Base-by-base conservation (phyloP, 1,140 invertebrate species). In the Chlorops oryzae region DNA sequence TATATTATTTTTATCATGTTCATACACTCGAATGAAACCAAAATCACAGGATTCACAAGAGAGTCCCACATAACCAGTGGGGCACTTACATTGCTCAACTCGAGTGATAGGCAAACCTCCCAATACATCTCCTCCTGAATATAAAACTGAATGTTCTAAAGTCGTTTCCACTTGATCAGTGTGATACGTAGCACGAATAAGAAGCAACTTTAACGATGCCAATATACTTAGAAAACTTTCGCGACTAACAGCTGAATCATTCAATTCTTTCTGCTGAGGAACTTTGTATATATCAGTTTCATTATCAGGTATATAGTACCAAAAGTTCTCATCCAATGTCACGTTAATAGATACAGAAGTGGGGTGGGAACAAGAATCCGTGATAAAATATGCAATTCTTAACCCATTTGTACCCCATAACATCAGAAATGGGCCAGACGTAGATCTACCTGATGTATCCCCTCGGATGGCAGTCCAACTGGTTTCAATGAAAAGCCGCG, bases 141-240 rank as follows among this genome's bases (percentile, higher is more conserved):
- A 59, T 4, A 72, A 59, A 18, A 61, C 52, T 0, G 62, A 66
- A 5, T 61, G 48, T 49, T 73, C 72, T 20, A 78, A 57, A 7
- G 72, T 81, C 32, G 86, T 88, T 75, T 96, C 91, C 50, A 91
- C 85, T 75, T 99, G 95, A 67, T 95, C 92, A 1, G 88, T 90
- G 68, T 97, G 92, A 72, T 87, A 98, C 47, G 91, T 90, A 0
- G 92, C 92, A 46, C 93, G 78, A 21, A 98, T 79, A 58, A 98
- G 77, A 13, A 98, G 61, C 23, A 85, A 75, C 51, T 86, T 82
- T 1, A 99, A 61, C 56, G 91, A 80, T 5, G 83, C 77, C n/a
- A 98, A 72, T 1, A 94, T 81, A 21, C 83, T 81, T 66, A 98
- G 82, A 61, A 98, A 86, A 61, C 96, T 84, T 5, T 75, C 69